Evolutionary conservation across 2,888 invertebrate species (phyloP), one percentile per base, ranked within the genome.

Genomic region (Pterostichus niger): DNA sequence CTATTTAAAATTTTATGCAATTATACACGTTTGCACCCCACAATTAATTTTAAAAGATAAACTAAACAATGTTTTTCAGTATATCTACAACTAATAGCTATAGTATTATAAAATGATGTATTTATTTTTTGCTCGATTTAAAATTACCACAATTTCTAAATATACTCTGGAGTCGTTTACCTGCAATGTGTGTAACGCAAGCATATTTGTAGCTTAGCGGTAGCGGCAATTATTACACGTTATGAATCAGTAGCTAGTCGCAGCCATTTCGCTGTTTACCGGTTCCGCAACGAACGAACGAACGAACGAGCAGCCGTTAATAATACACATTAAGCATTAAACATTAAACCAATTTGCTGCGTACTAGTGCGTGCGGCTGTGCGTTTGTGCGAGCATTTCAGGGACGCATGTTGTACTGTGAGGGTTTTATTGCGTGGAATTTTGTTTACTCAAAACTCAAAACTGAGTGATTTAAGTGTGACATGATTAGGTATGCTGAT

Each of bases 161-260:
- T 6, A 49, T 49, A 49, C 49, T 49, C 49, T 40, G 7, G 6
- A 49, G 49, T 49, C 49, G 49, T 49, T 49, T 49, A 49, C 49
- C 49, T 49, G 49, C 49, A 40, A 6, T 9, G 40, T 40, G 40
- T 6, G 40, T 9, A 40, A 40, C 9, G 40, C 40, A 2, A 15
- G 77, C 77, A 77, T 77, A 77, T 77, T 59, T 77, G 56, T 77
- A 56, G 52, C 40, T 6, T 77, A 56, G 52, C 40, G 40, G 49
- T 76, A 76, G 68, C 49, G 68, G 24, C 71, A 68, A 61, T 64
- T 64, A 64, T 64, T 64, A 52, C 80, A 71, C 68, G 68, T 80
- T 68, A 33, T 80, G 80, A 80, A 80, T 80, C 80, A 80, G 68
- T 68, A 80, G 71, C 77, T 3, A 24, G 52, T 17, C 44, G 75